Base-by-base conservation (phyloP, 1,140 invertebrate genomes). In the Drosophila asahinai region DNA sequence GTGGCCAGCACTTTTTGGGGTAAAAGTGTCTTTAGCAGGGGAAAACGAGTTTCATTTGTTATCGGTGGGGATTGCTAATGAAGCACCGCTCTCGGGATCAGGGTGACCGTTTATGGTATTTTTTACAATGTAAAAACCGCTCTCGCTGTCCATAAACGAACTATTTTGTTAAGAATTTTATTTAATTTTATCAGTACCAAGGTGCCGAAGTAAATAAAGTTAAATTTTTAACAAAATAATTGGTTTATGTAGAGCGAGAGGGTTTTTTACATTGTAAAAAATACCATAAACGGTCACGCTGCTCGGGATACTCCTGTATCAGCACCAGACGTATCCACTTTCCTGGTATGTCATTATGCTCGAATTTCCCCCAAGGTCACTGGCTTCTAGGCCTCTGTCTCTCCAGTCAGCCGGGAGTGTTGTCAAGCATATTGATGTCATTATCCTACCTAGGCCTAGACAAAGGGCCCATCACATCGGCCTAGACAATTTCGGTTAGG, bases 401-500 rank as follows among this genome's bases (percentile, higher is more conserved):
- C 17, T 14, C 5, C 5, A 12, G 17, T 55, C 65, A 27, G 65
- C 60, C 40, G 62, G 17, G 30, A 67, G 47, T 65, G 60, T 57
- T 72, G 40, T 68, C 40, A 62, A 49, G 58, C 66, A 66, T 70
- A 78, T 68, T 80, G 77, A 89, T 79, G 77, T 61, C 86, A 81
- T 90, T 90, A 84, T 87, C 81, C 72, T 75, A 63, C 81, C 70
- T 73, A 45, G 55, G 57, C 49, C 66, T 47, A 52, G 38, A 40
- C 54, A 70, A 47, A 43, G 36, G 22, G n/a, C 57, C 30, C 59
- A 27, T 40, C 52, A 52, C 70, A 65, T 54, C 61, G 48, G 59
- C 55, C 58, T 71, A 67, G 67, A 75, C 73, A 90, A 89, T 80
- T 83, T 83, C 55, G 51, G 52, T 80, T 83, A 15, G 51, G 43